Conservation (phyloP, 2,797 vertebrate genomes). For the Hypotaenidia okinawae region DNA sequence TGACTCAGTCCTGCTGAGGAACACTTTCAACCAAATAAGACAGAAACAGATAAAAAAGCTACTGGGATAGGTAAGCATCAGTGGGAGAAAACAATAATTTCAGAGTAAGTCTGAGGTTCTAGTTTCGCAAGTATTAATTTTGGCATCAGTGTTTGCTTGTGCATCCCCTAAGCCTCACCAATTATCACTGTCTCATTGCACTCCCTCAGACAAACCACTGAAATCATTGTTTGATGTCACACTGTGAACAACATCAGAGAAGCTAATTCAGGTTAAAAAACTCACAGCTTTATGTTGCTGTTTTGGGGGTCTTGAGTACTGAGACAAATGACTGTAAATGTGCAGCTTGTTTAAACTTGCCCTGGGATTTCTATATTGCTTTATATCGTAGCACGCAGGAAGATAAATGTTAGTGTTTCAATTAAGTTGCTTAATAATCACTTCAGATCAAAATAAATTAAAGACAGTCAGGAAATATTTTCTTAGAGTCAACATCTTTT, state of each 20-base stretch:
- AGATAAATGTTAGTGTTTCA: background rate
- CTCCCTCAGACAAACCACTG: background rate
- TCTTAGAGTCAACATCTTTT: background rate
- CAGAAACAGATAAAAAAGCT: background rate
- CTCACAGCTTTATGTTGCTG: background rate
- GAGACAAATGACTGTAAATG: background rate
- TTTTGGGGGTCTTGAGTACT: background rate
- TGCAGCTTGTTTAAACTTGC: background rate
- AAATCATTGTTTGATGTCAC: background rate
- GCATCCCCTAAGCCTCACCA: background rate
- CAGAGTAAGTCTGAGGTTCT: background rate
- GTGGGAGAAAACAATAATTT: background rate
- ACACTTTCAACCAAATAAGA: slow-evolving; percentile 26
- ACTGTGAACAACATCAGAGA: background rate
- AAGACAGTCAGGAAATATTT: background rate
- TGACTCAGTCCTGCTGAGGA: background rate
- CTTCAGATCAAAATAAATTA: background rate
- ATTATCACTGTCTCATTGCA: background rate
- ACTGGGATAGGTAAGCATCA: background rate
- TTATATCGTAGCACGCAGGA: background rate
- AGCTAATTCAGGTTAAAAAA: slow-evolving; percentile 18
- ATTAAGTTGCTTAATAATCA: background rate
- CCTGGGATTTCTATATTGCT: background rate
- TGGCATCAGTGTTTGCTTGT: background rate
- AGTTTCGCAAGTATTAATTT: slow-evolving; percentile 10